Percentiles rank a stretch among this genome's conserved stretches.
phyloP scores from a whole-genome alignment of 2,797 vertebrate genomes.

The Micropoecilia bifurca region DNA sequence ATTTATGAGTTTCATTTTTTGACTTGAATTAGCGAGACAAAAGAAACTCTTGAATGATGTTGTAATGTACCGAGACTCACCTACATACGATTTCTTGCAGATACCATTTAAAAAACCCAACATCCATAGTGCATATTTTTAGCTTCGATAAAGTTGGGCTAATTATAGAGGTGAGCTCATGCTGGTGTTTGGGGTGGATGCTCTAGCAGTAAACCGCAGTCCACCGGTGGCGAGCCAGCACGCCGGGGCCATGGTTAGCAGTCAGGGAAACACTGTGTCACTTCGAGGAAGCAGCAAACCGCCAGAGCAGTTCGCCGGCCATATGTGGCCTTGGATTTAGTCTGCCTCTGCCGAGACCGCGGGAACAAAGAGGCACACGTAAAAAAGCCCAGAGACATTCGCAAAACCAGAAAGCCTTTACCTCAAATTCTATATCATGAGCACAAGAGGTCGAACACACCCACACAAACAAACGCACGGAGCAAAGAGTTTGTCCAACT shows the following conservation, averaged over 20 bases:
- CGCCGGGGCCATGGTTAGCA: conserved; percentile 52
- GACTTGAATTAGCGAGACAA: neutral
- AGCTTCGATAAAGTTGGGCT: conserved; percentile 27
- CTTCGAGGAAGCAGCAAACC: conserved; percentile 76
- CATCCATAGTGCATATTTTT: conserved; percentile 34
- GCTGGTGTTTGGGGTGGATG: conserved; percentile 54
- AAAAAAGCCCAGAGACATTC: conserved; percentile 44
- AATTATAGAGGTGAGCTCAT: conserved; percentile 62
- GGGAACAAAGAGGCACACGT: conserved; percentile 55
- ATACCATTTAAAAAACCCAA: neutral
- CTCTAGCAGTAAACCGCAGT: conserved; percentile 59
- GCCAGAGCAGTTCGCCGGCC: conserved; percentile 42
- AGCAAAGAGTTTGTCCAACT: conserved; percentile 11
- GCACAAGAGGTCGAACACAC: conserved; percentile 40
- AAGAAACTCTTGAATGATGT: neutral
- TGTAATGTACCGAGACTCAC: too few relatives aligned
- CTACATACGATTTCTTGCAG: neutral
- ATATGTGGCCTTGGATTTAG: conserved; percentile 49
- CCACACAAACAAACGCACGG: conserved; percentile 31
- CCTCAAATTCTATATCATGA: conserved; percentile 68
- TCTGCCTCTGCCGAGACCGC: conserved; percentile 40
- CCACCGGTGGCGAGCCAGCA: conserved; percentile 44
- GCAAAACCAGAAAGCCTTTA: conserved; percentile 52
- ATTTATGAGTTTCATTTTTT: neutral
- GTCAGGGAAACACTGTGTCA: conserved; percentile 67